These are phyloP conservation scores for Carpatolechia fugitivella DNA, from an alignment of 2,888 invertebrate species.

Conservation along the genomic window DNA sequence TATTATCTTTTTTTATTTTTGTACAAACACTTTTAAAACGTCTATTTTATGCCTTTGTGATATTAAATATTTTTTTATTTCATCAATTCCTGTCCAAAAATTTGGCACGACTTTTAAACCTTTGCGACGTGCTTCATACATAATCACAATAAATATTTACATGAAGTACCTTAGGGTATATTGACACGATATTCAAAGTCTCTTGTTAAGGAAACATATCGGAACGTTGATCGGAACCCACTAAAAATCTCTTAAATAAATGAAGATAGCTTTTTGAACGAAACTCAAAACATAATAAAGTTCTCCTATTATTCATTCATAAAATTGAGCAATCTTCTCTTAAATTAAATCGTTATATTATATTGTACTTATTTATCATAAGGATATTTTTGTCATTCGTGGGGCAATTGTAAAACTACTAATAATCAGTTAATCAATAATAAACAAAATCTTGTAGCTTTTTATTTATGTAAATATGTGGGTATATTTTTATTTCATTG, in stretches of 20 bases:
- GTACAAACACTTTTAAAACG: constrained; percentile 39
- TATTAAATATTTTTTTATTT: constrained; percentile 33
- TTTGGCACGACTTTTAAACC: constrained; percentile 35
- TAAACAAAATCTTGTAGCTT: constrained; percentile 16
- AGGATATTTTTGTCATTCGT: constrained; percentile 43
- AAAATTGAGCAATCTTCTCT: constrained; percentile 74
- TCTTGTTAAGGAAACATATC: background rate
- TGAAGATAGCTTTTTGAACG: constrained; percentile 14
- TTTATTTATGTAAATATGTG: constrained; percentile 20
- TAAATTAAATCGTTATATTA: constrained; percentile 54
- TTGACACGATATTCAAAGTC: constrained; percentile 10
- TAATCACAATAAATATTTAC: constrained; percentile 24
- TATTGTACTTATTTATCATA: constrained; percentile 67
- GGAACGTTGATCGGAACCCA: background rate
- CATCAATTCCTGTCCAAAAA: constrained; percentile 60
- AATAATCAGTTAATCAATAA: background rate
- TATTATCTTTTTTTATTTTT: constrained; percentile 43
- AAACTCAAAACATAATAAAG: constrained; percentile 27
- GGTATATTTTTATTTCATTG: constrained; percentile 1
- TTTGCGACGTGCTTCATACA: constrained; percentile 21
- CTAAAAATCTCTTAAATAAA: constrained; percentile 7
- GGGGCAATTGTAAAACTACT: constrained; percentile 23
- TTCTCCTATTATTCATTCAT: constrained; percentile 43
- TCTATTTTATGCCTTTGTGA: constrained; percentile 34
- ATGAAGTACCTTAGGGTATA: constrained; percentile 6